phyloP scores from a whole-genome alignment of 1,140 invertebrate genomes.

The Aphidius ervi region DNA sequence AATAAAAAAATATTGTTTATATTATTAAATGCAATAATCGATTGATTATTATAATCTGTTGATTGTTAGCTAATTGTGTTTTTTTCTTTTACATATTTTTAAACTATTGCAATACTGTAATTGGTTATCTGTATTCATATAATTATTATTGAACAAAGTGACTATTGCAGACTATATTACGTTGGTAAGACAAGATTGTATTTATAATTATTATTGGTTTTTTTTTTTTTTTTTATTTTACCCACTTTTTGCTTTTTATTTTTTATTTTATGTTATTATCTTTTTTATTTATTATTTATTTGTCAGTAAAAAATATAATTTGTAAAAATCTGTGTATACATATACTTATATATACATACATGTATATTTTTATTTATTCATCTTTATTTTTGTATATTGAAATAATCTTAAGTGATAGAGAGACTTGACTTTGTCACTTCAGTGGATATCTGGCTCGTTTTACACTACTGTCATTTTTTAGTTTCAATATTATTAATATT shows the following conservation, averaged over 20 bases:
- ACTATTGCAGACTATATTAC: conserved; percentile 51
- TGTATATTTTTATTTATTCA: neutral
- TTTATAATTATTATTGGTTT: conserved; percentile 5
- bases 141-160: conserved; percentile 38
- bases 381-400: neutral
- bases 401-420: neutral
- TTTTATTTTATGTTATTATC: neutral
- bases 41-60: neutral
- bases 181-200: conserved; percentile 15
- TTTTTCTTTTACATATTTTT: conserved; percentile 22
- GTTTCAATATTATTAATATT: too few species aligned
- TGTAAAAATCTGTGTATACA: conserved; percentile 34
- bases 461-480: too few species aligned
- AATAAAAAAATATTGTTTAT: neutral
- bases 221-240: too few species aligned
- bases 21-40: neutral
- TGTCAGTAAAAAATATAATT: conserved; percentile 30
- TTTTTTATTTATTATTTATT: conserved; percentile 3
- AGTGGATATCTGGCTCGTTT: too few species aligned
- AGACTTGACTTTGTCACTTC: too few species aligned
- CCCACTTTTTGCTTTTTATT: too few species aligned
- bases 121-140: conserved; percentile 35
- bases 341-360: conserved; percentile 45
- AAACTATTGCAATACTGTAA: conserved; percentile 54
- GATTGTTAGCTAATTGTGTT: too few species aligned